Evolutionary conservation across 2,888 invertebrate genomes (phyloP), one percentile per base, ranked within the genome.

Genomic region (Heterodera filipjevi): DNA sequence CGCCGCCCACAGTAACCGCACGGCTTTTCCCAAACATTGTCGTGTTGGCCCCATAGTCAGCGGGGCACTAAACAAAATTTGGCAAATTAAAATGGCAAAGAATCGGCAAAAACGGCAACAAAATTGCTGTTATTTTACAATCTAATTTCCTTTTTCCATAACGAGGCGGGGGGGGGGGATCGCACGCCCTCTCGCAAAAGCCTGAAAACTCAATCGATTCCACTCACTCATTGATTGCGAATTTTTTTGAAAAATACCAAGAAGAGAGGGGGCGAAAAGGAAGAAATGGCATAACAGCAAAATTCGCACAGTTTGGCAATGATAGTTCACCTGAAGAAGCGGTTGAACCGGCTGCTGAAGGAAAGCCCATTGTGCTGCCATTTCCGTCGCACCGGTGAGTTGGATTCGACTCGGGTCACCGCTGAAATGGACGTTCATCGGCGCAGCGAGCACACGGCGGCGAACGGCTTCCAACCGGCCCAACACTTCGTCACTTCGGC

Each of bases 401-500:
- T 10, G 66, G 30, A 79, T 44, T 22, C 81, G 79, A 5, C 80
- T 75, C 16, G 82, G 75, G 76, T 85, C 82, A 68, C 86, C 84
- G 22, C 85, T 77, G 73, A 87, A 75, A 79, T 87, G 87, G 3
- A 80, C 83, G 74, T 87, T 87, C 59, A 86, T 16, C 32, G 86
- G 85, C 22, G 80, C 78, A 0, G 79, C 66, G 64, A 87, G 82
- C 3, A 87, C 78, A 5, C 82, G 79, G 6, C 68, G 75, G 35
- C 87, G 83, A 2, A 87, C 59, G 32, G 84, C 81, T 33, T 86
- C 83, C 49, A 87, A 77, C 30, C 79, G 74, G 10, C 76, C 81
- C n/a, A 85, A 77, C 3, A 87, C 84, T 3, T 75, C 79, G 12
- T 78, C 79, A 12, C 84, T 84, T 32, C 44, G 68, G 30, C 49